These are phyloP conservation scores for Platerodrilus igneus DNA, from an alignment of 2,888 invertebrate species.

Conservation along the genomic window DNA sequence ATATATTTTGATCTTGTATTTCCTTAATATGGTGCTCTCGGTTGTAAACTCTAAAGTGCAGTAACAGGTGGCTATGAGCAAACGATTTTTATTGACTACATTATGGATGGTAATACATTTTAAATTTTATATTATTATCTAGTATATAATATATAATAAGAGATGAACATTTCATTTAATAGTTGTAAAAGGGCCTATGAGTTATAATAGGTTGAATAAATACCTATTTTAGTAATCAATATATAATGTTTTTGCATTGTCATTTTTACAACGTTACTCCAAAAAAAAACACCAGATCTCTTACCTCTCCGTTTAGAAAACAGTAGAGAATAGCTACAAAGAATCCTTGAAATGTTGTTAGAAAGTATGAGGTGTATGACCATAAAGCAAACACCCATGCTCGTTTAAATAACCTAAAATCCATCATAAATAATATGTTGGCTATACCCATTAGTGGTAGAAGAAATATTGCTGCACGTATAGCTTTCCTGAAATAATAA, in stretches of 20 bases:
- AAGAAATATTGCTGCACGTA: constrained; percentile 72
- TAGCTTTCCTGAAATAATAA: constrained; percentile 63
- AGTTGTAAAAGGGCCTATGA: too few relatives aligned
- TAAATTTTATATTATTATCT: too few relatives aligned
- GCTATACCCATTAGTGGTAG: constrained; percentile 78
- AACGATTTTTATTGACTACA: too few relatives aligned
- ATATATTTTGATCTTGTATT: too few relatives aligned
- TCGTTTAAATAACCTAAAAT: constrained; percentile 58
- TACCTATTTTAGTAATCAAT: not conserved
- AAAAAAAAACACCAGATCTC: constrained; percentile 21
- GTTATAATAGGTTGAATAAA: not conserved
- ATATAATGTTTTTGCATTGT: not conserved
- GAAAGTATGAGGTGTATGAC: constrained; percentile 73
- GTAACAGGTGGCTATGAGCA: too few relatives aligned
- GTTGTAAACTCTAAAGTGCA: too few relatives aligned
- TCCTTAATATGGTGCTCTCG: too few relatives aligned
- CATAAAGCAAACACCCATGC: constrained; percentile 71
- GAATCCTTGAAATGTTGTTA: constrained; percentile 81
- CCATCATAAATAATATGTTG: constrained; percentile 68
- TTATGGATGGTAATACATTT: too few relatives aligned
- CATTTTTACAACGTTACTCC: not conserved
- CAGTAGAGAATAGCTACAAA: constrained; percentile 78
- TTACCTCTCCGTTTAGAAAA: constrained; percentile 78
- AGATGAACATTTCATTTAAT: too few relatives aligned
- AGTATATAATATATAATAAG: too few relatives aligned